phyloP scores from a whole-genome alignment of 53 echinoderm and acorn worm genomes.

The Apostichopus leukothele region DNA sequence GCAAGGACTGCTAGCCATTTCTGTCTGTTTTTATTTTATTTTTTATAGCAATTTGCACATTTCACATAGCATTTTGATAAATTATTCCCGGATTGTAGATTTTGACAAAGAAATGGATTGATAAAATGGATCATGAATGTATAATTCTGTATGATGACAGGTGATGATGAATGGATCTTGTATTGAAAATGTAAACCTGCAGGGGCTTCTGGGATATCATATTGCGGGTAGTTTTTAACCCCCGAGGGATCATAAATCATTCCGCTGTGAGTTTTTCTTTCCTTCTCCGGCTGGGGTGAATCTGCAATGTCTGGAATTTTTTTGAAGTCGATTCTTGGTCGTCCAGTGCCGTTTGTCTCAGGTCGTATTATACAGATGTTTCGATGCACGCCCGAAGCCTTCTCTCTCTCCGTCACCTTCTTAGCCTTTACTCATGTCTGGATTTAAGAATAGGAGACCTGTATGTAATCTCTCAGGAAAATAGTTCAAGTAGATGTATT shows the following conservation, averaged over 20 bases:
- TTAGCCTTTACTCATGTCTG: background rate
- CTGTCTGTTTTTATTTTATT: too few relatives aligned
- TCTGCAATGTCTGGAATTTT: conserved; percentile 8
- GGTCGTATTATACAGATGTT: background rate
- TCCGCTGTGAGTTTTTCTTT: background rate
- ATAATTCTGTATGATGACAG: background rate
- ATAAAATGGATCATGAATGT: background rate
- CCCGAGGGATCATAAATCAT: background rate
- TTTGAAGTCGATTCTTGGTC: background rate
- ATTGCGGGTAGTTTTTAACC: background rate
- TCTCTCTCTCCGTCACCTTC: background rate
- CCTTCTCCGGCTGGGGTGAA: background rate
- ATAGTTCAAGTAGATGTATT: conserved; percentile 7
- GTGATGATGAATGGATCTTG: background rate
- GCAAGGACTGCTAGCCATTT: too few relatives aligned
- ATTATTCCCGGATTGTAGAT: too few relatives aligned
- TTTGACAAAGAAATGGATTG: too few relatives aligned
- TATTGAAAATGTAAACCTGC: background rate
- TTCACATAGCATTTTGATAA: too few relatives aligned
- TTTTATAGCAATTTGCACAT: too few relatives aligned
- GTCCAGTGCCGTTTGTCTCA: background rate
- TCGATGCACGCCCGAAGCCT: background rate
- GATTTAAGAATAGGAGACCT: too few relatives aligned
- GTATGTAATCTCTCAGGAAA: background rate
- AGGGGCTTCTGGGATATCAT: background rate